Percentiles rank a stretch among this genome's conserved stretches.
Evolutionary conservation across 2,797 vertebrate genomes (phyloP).

Genomic region (Neomorphus geoffroyi): DNA sequence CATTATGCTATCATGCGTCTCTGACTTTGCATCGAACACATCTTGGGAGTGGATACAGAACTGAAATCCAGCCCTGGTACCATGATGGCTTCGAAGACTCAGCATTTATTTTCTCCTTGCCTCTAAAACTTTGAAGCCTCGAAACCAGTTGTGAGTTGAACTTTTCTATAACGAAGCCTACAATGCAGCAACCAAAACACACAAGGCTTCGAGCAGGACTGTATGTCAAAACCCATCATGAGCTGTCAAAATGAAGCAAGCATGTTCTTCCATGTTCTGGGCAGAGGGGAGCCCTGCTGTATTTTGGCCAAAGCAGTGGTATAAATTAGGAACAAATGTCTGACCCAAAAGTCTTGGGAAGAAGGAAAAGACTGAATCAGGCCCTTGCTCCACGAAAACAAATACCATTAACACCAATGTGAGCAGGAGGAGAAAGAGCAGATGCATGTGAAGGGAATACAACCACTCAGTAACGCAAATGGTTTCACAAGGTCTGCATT

Average conservation of each 20-base stretch:
- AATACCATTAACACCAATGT: neutral
- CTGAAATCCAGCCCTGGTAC: neutral
- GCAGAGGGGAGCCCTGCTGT: neutral
- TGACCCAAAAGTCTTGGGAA: neutral
- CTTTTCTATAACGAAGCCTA: neutral
- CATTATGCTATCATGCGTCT: neutral
- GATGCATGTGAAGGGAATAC: neutral
- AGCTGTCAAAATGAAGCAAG: neutral
- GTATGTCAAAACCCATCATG: rapidly evolving
- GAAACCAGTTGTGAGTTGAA: neutral
- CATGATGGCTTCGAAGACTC: neutral
- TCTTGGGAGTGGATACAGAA: neutral
- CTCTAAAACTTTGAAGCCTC: neutral
- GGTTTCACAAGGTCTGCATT: neutral
- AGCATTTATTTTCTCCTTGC: neutral
- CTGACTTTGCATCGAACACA: neutral
- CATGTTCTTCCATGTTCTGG: neutral
- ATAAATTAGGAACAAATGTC: neutral
- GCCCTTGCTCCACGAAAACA: neutral
- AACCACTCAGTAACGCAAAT: neutral
- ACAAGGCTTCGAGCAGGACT: rapidly evolving
- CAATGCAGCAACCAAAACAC: neutral
- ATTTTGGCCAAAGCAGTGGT: neutral
- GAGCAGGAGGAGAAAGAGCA: neutral
- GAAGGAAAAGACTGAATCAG: neutral